A percentile compares a stretch with the other conserved stretches of the same genome.
phyloP scores from a whole-genome alignment of 1,140 invertebrate genomes.

The Caenorhabditis brenneri region DNA sequence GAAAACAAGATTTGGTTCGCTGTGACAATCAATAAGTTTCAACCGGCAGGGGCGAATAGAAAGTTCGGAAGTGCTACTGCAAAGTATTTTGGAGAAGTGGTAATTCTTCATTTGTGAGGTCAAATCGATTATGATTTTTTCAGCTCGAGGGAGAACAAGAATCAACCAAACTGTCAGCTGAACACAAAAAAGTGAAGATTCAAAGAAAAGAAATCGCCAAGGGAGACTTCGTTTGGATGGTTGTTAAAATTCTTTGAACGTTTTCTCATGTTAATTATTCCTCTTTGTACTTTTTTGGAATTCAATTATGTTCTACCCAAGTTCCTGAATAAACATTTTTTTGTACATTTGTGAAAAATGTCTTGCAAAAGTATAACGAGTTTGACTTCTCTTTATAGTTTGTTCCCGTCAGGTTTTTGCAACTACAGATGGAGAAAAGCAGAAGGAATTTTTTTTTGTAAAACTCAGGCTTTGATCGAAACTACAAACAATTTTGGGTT shows the following conservation, averaged over 20 bases:
- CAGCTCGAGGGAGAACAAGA: background rate
- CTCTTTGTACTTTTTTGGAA: too few species aligned
- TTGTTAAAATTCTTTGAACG: background rate
- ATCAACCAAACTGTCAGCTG: background rate
- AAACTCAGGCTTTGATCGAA: too few species aligned
- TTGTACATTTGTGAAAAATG: too few species aligned
- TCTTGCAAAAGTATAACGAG: too few species aligned
- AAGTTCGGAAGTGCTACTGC: background rate
- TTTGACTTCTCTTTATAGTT: too few species aligned
- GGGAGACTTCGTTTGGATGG: constrained; percentile 3
- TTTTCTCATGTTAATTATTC: background rate
- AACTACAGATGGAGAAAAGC: too few species aligned
- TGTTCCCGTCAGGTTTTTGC: too few species aligned
- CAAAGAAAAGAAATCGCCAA: background rate
- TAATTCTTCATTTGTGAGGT: background rate
- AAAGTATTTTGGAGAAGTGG: background rate
- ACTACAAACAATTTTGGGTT: too few species aligned
- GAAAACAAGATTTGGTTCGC: background rate
- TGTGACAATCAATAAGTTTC: background rate
- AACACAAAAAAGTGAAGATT: background rate
- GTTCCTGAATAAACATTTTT: too few species aligned
- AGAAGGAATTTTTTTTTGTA: too few species aligned
- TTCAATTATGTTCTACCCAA: too few species aligned
- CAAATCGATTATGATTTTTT: background rate
- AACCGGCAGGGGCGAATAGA: background rate